phyloP scores from a whole-genome alignment of 2,113 vertebrate genomes.

The Galeopterus variegatus region DNA sequence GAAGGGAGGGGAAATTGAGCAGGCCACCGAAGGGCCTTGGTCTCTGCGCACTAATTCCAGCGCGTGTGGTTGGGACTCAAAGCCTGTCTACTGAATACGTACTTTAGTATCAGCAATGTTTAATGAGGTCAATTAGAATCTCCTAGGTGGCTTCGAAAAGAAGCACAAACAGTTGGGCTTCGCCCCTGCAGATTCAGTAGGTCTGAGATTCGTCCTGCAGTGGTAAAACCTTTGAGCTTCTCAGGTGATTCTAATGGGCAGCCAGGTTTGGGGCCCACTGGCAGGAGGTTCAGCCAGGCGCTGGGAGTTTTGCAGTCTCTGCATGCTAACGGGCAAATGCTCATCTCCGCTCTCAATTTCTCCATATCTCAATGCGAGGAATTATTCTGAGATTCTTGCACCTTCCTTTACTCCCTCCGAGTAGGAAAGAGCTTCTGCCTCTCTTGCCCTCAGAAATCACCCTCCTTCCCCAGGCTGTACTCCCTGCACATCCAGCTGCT shows the following conservation, averaged over 20 bases:
- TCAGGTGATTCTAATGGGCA: background rate
- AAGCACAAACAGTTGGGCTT: background rate
- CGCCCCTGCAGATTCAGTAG: background rate
- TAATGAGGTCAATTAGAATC: background rate
- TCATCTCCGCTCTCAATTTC: background rate
- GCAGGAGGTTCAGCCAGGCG: background rate
- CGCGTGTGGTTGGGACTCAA: no score
- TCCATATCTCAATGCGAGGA: background rate
- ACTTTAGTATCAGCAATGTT: background rate
- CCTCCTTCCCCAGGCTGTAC: background rate
- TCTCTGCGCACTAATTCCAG: background rate
- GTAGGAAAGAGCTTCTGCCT: background rate
- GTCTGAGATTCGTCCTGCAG: background rate
- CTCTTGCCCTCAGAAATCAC: background rate
- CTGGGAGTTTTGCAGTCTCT: background rate
- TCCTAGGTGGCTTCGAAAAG: background rate
- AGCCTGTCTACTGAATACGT: background rate
- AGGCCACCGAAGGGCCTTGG: background rate
- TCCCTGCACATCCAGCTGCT: background rate
- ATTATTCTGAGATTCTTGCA: background rate
- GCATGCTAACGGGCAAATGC: fast-evolving
- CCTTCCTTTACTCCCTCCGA: background rate
- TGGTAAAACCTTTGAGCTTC: background rate
- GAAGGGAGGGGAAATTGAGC: background rate
- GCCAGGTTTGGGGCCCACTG: background rate